Evolutionary conservation across 2,113 vertebrate species (phyloP).

Genomic region (Chitala chitala): DNA sequence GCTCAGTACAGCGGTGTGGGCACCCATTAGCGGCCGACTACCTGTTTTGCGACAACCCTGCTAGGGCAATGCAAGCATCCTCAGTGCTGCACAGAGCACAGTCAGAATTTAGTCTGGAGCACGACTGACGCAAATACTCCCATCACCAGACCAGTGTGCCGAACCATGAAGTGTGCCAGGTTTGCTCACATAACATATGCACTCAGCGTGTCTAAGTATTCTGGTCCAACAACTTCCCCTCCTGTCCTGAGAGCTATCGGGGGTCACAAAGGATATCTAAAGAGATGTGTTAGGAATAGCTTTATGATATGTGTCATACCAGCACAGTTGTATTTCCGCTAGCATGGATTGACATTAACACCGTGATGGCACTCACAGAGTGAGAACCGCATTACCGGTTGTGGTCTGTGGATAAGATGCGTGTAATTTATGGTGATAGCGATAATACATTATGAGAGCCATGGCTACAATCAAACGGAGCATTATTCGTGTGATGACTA

Average conservation of each 20-base stretch:
- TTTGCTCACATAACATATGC: not conserved
- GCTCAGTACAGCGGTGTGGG: too few relatives aligned
- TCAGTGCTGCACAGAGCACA: not conserved
- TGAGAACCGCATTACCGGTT: not conserved
- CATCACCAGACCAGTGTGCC: not conserved
- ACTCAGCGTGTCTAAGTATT: not conserved
- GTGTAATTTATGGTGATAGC: not conserved
- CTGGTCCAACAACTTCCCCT: not conserved
- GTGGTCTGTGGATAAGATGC: not conserved
- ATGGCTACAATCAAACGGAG: not conserved
- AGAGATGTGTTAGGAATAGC: too few relatives aligned
- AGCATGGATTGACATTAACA: not conserved
- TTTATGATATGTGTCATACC: too few relatives aligned
- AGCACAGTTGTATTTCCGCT: too few relatives aligned
- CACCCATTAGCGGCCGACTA: not conserved
- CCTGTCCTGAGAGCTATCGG: too few relatives aligned
- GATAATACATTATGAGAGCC: not conserved
- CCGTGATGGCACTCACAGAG: too few relatives aligned
- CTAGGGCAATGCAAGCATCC: not conserved
- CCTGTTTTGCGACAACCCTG: too few relatives aligned
- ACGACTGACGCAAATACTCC: not conserved
- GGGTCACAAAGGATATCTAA: too few relatives aligned
- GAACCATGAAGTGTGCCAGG: not conserved
- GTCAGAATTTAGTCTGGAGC: not conserved
- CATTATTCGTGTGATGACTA: slow-evolving; percentile 1